Evolutionary conservation across 2,113 vertebrate genomes (phyloP).

Genomic region (Lagopus leucura): DNA sequence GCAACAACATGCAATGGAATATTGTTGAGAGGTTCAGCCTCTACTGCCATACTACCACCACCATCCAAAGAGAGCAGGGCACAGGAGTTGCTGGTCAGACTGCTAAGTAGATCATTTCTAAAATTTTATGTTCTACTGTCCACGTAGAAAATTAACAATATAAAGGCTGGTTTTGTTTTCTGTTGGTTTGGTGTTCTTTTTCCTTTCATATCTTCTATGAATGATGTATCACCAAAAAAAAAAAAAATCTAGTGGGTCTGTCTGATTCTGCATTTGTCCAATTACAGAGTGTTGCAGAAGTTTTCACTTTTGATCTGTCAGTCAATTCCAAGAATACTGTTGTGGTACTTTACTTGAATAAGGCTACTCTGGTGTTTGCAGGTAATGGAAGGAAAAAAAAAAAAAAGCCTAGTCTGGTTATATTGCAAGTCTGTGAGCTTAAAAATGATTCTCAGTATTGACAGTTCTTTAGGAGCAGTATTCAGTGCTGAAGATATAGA

Average conservation of each 20-base stretch:
- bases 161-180: background rate
- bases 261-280: background rate
- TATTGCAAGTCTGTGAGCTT: background rate
- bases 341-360: background rate
- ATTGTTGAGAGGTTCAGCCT: too few species aligned
- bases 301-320: background rate
- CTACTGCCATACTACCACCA: too few species aligned
- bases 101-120: background rate
- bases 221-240: background rate
- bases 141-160: background rate
- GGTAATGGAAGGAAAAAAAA: background rate
- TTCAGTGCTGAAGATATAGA: background rate
- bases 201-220: background rate
- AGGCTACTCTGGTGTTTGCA: background rate
- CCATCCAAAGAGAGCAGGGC: background rate
- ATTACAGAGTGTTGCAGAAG: background rate
- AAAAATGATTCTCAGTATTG: background rate
- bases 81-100: background rate
- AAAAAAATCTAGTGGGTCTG: background rate
- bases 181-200: background rate
- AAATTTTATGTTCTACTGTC: background rate
- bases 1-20: too few species aligned
- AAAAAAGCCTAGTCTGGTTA: background rate
- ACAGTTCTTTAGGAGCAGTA: background rate
- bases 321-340: background rate